A percentile compares a stretch with the other conserved stretches of the same genome.
These are phyloP conservation scores for Podarcis siculus DNA, from an alignment of 2,797 vertebrate genomes.

Conservation along the genomic window DNA sequence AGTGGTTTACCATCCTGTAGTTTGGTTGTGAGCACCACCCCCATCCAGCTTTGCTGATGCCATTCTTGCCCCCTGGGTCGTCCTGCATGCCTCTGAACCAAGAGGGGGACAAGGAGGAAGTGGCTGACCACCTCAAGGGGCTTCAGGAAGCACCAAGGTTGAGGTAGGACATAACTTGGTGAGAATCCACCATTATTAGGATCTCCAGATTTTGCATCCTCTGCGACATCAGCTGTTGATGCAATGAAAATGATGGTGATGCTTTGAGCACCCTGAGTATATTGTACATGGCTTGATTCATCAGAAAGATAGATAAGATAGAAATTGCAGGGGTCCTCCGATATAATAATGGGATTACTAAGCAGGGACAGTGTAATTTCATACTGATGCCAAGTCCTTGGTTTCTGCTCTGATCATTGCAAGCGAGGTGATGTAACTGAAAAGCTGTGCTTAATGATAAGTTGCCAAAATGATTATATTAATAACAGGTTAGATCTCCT, in stretches of 20 bases:
- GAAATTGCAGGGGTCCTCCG: neutral
- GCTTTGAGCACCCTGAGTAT: neutral
- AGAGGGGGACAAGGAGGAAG: neutral
- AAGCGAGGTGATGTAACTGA: neutral
- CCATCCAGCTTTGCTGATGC: no score
- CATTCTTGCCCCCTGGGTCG: no score
- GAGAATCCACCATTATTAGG: neutral
- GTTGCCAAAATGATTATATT: slow-evolving; percentile 16
- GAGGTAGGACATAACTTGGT: neutral
- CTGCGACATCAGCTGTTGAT: neutral
- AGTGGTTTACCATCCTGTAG: neutral
- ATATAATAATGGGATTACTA: neutral
- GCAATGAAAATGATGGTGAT: neutral
- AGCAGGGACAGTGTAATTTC: neutral
- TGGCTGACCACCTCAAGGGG: neutral
- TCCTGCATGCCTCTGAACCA: no score
- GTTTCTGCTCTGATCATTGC: neutral
- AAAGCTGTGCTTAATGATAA: slow-evolving; percentile 16
- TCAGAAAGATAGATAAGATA: neutral
- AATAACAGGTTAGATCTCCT: neutral
- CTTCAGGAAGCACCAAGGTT: neutral
- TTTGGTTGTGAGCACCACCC: no score
- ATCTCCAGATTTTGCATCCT: neutral
- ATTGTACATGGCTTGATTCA: neutral
- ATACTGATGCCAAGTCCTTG: neutral